Conservation (phyloP, 2,888 invertebrate genomes). For the Palloptera scutellata region DNA sequence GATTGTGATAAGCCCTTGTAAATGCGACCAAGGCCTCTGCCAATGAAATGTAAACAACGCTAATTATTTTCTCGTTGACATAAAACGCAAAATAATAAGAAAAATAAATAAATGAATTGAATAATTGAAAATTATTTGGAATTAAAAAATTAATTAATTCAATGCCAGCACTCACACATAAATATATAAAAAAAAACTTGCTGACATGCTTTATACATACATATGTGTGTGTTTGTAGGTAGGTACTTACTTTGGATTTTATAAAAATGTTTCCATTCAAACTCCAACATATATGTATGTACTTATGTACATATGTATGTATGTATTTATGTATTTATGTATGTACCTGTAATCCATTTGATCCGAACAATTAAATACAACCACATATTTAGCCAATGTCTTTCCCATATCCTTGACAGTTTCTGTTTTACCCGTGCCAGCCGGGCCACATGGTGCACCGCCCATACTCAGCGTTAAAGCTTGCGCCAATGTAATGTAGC, state of each 20-base stretch:
- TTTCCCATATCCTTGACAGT: conserved; percentile 99
- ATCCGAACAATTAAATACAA: conserved; percentile 97
- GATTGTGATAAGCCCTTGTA: conserved; percentile 96
- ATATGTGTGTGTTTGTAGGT: no score
- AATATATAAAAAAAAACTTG: no score
- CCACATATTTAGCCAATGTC: conserved; percentile 95
- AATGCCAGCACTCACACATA: no score
- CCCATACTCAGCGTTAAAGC: conserved; percentile 96
- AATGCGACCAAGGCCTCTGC: conserved; percentile 89
- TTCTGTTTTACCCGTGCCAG: conserved; percentile 98
- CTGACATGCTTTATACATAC: no score
- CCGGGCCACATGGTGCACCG: conserved; percentile 95
- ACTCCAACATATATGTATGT: no score
- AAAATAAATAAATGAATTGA: background rate
- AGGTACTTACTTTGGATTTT: no score
- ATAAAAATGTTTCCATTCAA: conserved; percentile 20
- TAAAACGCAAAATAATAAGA: no score
- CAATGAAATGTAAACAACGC: conserved; percentile 15
- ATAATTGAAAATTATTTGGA: no score
- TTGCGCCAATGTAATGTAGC: conserved; percentile 96
- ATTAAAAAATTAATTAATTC: no score
- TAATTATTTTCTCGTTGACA: no score
- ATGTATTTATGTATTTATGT: background rate
- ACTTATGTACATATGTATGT: no score
- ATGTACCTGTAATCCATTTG: conserved; percentile 91